These are phyloP conservation scores for Bombus polaris DNA, from an alignment of 1,140 invertebrate genomes.

Conservation along the genomic window DNA sequence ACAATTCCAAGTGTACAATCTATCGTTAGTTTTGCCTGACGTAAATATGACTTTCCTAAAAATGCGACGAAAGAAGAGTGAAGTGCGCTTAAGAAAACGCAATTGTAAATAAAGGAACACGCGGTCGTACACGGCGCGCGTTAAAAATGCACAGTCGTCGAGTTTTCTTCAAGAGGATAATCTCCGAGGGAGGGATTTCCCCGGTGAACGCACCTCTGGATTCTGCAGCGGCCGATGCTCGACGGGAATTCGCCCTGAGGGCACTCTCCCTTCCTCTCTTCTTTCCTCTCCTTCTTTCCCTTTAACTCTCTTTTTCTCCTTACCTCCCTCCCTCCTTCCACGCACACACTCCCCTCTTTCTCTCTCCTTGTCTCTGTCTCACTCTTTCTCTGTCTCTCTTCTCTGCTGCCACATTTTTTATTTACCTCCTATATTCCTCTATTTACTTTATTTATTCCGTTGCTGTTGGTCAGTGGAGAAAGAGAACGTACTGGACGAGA, in stretches of 20 bases:
- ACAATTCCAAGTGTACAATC: neutral
- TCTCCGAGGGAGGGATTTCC: conserved; percentile 51
- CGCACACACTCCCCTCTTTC: neutral
- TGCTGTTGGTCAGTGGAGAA: conserved; percentile 48
- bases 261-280: conserved; percentile 51
- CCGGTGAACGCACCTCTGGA: conserved; percentile 46
- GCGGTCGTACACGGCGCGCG: neutral
- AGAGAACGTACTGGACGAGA: neutral
- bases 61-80: neutral
- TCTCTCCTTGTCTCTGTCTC: too few species aligned
- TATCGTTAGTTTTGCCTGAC: neutral
- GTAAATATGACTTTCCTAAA: neutral
- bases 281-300: conserved; percentile 34
- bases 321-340: conserved; percentile 14
- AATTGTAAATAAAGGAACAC: neutral
- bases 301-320: conserved; percentile 30
- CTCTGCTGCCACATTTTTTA: conserved; percentile 53
- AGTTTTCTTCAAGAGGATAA: conserved; percentile 49
- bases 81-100: neutral
- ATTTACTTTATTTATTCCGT: conserved; percentile 55
- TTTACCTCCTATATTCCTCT: conserved; percentile 55
- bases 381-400: neutral
- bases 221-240: conserved; percentile 53
- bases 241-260: conserved; percentile 69
- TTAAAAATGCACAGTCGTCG: conserved; percentile 22